Conservation (phyloP, 2,113 vertebrate species). For the Pygoscelis adeliae region DNA sequence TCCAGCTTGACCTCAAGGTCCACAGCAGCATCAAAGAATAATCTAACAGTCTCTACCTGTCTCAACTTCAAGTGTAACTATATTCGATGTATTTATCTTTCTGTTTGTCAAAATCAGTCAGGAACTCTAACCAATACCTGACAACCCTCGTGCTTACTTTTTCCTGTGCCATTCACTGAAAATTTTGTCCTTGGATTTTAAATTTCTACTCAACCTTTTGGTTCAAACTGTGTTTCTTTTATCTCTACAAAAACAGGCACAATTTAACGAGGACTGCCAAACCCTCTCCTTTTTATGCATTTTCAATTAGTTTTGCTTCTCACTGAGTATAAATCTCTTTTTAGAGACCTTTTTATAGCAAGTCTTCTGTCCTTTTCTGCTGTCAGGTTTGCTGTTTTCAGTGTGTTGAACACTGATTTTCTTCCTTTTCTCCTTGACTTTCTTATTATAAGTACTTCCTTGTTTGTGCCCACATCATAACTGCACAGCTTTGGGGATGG, state of each 20-base stretch:
- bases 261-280: constrained; percentile 50
- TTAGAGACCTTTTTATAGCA: constrained; percentile 13
- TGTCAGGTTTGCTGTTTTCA: constrained; percentile 33
- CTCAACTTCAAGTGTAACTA: background rate
- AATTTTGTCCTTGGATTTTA: constrained; percentile 11
- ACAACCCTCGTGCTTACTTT: background rate
- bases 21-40: background rate
- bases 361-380: background rate
- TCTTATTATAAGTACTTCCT: background rate
- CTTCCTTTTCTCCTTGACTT: background rate
- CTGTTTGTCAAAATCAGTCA: background rate
- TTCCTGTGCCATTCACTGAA: background rate
- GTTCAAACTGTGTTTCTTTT: constrained; percentile 37
- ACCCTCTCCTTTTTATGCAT: constrained; percentile 13
- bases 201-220: constrained; percentile 5
- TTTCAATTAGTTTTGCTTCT: constrained; percentile 63
- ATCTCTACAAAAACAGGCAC: constrained; percentile 11
- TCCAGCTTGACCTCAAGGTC: background rate
- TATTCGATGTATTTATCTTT: background rate
- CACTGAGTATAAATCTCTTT: constrained; percentile 40
- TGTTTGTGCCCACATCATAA: background rate
- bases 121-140: background rate
- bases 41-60: background rate
- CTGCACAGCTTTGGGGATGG: background rate
- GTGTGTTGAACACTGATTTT: background rate